Base-by-base conservation (phyloP, 2,888 invertebrate species). In the Lepetodrilus schrolli region DNA sequence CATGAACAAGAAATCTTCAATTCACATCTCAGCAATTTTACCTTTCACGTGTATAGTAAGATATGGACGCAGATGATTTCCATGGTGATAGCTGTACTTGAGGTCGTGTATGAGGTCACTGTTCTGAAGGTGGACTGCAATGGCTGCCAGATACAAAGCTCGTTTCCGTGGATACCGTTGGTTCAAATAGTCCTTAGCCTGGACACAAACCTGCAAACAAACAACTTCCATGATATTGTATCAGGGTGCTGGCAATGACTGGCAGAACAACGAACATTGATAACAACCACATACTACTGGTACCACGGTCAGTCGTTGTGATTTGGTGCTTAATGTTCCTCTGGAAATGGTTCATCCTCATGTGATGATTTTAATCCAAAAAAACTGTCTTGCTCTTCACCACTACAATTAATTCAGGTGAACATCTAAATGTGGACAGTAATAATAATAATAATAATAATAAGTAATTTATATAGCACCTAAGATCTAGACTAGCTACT, bases 181-280 rank as follows among this genome's bases (percentile, higher is more conserved):
- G 90, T 97, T 96, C 38, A 95, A 90, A 72, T 94, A 94, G 88
- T 97, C 96, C 78, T 94, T 94, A 76, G 94, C 94, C 72, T 94
- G 93, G 77, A 96, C 94, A 84, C 93, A 93, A 21, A 92, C 92
- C 92, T 92, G 79, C 74, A 74, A 50, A 43, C 70, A 71, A 70
- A 71, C 17, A 43, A 13, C 17, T n/a, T n/a, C n/a, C n/a, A n/a
- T n/a, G n/a, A n/a, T n/a, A n/a, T n/a, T n/a, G n/a, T n/a, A n/a
- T n/a, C n/a, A n/a, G n/a, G n/a, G n/a, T n/a, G n/a, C n/a, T n/a
- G n/a, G n/a, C n/a, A n/a, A n/a, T n/a, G n/a, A n/a, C n/a, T n/a
- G n/a, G n/a, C 43, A 13, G 43, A 10, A 43, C 43, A 10, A 13
- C 13, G 7, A 37, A 7, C 38, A 37, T 37, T 37, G 7, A 7